A percentile compares a stretch with the other conserved stretches of the same genome.
These are phyloP conservation scores for Forbesichthys agassizii DNA, from an alignment of 2,113 vertebrate genomes.

Conservation along the genomic window DNA sequence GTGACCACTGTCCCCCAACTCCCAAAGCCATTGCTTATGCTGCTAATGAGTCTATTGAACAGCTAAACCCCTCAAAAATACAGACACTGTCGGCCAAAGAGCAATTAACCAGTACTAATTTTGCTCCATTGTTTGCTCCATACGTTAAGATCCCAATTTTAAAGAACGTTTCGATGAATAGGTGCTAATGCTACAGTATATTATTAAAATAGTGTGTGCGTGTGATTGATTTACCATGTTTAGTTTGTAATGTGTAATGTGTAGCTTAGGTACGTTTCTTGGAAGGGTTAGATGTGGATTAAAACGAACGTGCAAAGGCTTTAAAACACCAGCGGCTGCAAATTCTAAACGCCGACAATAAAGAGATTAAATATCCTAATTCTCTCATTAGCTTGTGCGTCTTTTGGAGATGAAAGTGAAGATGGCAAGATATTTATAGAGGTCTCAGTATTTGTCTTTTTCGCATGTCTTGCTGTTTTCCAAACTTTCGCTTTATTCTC, in stretches of 20 bases:
- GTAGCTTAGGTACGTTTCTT: too few species aligned
- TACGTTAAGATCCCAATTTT: slow-evolving; percentile 33
- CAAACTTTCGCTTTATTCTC: neutral
- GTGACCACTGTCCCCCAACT: slow-evolving; percentile 20
- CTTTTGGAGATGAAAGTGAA: neutral
- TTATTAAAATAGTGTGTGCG: slow-evolving; percentile 1
- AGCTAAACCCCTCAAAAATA: slow-evolving; percentile 19
- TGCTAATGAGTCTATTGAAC: slow-evolving; percentile 29
- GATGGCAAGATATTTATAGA: neutral
- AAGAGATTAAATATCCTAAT: neutral
- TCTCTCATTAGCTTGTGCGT: neutral
- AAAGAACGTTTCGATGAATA: slow-evolving; percentile 3
- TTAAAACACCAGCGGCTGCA: neutral
- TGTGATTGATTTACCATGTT: slow-evolving; percentile 23
- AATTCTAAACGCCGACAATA: neutral
- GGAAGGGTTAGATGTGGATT: too few species aligned
- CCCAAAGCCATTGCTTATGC: neutral
- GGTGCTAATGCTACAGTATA: too few species aligned
- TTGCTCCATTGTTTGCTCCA: slow-evolving; percentile 44
- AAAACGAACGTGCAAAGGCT: too few species aligned
- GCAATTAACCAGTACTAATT: slow-evolving; percentile 59
- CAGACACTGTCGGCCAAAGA: slow-evolving; percentile 13
- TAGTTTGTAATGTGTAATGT: too few species aligned
- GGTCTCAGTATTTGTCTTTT: neutral
- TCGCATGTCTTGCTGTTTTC: neutral